Evolutionary conservation across 2,888 invertebrate species (phyloP).

Genomic region (Catocala fraxini): DNA sequence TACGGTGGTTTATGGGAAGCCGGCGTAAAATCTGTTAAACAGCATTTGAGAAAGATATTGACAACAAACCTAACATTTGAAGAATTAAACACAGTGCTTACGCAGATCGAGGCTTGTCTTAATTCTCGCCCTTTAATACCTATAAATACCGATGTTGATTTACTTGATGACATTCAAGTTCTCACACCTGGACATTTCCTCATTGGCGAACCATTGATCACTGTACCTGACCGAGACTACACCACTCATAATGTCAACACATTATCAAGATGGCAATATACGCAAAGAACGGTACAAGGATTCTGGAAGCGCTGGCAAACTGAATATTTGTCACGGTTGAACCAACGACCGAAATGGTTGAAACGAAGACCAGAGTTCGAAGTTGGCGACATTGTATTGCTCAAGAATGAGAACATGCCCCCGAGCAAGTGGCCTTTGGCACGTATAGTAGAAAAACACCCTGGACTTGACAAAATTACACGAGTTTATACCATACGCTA

Average conservation of each 20-base stretch:
- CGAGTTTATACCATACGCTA: slow-evolving; percentile 6
- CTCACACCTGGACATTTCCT: slow-evolving; percentile 46
- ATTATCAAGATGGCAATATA: slow-evolving; percentile 38
- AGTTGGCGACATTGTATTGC: slow-evolving; percentile 37
- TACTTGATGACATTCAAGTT: slow-evolving; percentile 17
- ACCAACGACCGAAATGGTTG: slow-evolving; percentile 38
- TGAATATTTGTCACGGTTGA: slow-evolving; percentile 40
- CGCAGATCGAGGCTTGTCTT: slow-evolving; percentile 13
- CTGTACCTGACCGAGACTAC: slow-evolving; percentile 8
- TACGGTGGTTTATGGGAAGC: slow-evolving; percentile 31
- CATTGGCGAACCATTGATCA: slow-evolving; percentile 32
- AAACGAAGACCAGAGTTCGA: slow-evolving; percentile 18
- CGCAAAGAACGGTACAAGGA: slow-evolving; percentile 29
- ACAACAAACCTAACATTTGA: slow-evolving; percentile 19
- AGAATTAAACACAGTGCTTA: slow-evolving; percentile 16
- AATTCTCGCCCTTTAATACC: slow-evolving; percentile 4
- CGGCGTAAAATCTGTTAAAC: slow-evolving; percentile 40
- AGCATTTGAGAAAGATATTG: slow-evolving; percentile 23
- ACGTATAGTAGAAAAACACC: slow-evolving; percentile 31
- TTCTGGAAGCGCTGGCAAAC: slow-evolving; percentile 44
- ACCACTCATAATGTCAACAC: slow-evolving; percentile 14
- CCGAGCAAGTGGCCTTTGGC: slow-evolving; percentile 39
- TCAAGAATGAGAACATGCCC: slow-evolving; percentile 33
- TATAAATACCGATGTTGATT: slow-evolving; percentile 11
- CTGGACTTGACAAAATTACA: slow-evolving; percentile 19